phyloP scores from a whole-genome alignment of 2,113 vertebrate genomes.

The Rhabdornis inornatus region DNA sequence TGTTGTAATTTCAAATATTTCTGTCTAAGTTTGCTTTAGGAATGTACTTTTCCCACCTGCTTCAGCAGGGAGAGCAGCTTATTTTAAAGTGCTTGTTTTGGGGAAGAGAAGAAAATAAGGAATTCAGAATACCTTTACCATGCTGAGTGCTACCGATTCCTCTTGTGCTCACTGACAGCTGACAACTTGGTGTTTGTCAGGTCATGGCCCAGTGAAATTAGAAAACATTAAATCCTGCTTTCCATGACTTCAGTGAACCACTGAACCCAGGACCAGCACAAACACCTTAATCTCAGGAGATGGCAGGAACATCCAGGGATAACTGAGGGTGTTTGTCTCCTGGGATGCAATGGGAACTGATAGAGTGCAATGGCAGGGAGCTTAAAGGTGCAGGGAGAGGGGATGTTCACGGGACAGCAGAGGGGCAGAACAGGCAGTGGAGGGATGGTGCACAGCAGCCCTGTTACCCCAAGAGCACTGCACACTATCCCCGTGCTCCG shows the following conservation, averaged over 20 bases:
- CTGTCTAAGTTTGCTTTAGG: background rate
- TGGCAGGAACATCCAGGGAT: background rate
- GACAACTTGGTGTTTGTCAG: background rate
- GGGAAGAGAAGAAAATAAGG: background rate
- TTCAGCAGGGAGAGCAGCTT: background rate
- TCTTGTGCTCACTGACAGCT: background rate
- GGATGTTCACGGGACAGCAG: background rate
- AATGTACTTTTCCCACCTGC: background rate
- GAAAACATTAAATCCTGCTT: background rate
- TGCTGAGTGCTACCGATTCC: background rate
- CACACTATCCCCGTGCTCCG: rapidly evolving
- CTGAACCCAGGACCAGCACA: background rate
- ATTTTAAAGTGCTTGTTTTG: background rate
- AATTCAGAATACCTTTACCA: background rate
- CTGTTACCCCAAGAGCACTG: no score
- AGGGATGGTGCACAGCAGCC: background rate
- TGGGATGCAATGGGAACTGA: background rate
- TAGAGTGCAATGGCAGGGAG: background rate
- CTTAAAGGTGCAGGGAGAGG: background rate
- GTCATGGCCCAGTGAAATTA: background rate
- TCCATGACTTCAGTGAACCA: background rate
- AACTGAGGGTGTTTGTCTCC: background rate
- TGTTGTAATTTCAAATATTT: background rate
- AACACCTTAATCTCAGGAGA: background rate
- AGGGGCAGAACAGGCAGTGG: background rate